Conservation (phyloP, 2,888 invertebrate species). For the Rotaria sp. region DNA sequence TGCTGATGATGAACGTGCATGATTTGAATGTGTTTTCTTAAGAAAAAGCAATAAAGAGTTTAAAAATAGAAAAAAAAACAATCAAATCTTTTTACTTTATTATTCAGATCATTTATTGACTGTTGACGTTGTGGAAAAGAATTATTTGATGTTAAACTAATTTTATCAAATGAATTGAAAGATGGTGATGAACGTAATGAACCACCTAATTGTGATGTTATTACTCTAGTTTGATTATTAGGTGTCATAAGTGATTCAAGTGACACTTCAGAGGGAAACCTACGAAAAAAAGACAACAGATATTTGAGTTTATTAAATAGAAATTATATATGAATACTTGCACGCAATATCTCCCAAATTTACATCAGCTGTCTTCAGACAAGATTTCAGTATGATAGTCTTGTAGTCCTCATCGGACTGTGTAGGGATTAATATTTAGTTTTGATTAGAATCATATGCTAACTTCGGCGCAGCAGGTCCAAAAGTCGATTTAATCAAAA, state of each 20-base stretch:
- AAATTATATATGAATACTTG: too few relatives aligned
- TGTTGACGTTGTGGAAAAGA: neutral
- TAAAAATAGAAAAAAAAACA: neutral
- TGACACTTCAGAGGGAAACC: neutral
- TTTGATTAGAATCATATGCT: too few relatives aligned
- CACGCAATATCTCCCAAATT: too few relatives aligned
- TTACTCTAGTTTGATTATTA: neutral
- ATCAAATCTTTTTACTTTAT: neutral
- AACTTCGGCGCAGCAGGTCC: too few relatives aligned
- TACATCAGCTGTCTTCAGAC: too few relatives aligned
- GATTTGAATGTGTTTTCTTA: neutral
- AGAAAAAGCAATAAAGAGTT: neutral
- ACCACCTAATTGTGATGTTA: neutral
- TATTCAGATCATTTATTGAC: neutral
- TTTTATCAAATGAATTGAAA: neutral
- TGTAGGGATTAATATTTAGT: too few relatives aligned
- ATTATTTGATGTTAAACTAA: neutral
- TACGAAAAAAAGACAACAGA: neutral
- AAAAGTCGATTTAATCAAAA: too few relatives aligned
- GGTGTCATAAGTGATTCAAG: neutral
- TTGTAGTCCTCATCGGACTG: too few relatives aligned
- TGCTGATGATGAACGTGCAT: slow-evolving; percentile 8
- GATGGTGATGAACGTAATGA: neutral
- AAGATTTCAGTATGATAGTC: too few relatives aligned
- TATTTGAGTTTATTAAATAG: neutral